Percentiles rank a stretch among this genome's conserved stretches.
Evolutionary conservation across 2,888 invertebrate genomes (phyloP).

Genomic region (Calliopum simillimum): DNA sequence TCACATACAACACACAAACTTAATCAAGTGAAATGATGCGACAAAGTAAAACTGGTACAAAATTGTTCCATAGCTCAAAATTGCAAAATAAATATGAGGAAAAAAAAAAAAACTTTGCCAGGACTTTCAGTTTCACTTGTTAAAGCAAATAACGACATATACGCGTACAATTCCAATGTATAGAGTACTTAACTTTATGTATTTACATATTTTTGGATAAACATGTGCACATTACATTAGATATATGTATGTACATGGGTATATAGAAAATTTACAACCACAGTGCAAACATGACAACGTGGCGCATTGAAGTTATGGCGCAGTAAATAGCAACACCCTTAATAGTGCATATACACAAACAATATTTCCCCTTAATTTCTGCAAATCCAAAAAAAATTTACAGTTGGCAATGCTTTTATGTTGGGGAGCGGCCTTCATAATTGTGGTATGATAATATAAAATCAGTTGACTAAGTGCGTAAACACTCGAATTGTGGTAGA

Average conservation of each 20-base stretch:
- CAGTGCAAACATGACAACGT: neutral
- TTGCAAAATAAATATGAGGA: neutral
- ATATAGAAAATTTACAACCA: neutral
- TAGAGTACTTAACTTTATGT: no score
- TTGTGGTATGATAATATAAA: conserved; percentile 3
- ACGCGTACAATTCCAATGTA: no score
- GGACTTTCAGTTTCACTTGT: conserved; percentile 21
- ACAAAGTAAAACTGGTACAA: neutral
- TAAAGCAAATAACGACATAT: neutral
- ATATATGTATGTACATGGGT: neutral
- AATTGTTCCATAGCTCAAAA: neutral
- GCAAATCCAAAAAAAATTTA: neutral
- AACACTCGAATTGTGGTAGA: neutral
- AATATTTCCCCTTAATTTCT: conserved; percentile 10
- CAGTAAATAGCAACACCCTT: conserved; percentile 3
- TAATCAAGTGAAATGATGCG: no score
- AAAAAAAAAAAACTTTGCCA: conserved; percentile 1
- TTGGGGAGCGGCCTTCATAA: neutral
- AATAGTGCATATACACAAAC: neutral
- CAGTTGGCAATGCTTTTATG: conserved; percentile 9
- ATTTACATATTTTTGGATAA: no score
- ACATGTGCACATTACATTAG: no score
- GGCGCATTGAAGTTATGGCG: neutral
- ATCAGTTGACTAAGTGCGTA: conserved; percentile 9
- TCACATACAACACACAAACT: no score